phyloP scores from a whole-genome alignment of 2,888 invertebrate genomes.

The Leptinotarsa rubiginosa region DNA sequence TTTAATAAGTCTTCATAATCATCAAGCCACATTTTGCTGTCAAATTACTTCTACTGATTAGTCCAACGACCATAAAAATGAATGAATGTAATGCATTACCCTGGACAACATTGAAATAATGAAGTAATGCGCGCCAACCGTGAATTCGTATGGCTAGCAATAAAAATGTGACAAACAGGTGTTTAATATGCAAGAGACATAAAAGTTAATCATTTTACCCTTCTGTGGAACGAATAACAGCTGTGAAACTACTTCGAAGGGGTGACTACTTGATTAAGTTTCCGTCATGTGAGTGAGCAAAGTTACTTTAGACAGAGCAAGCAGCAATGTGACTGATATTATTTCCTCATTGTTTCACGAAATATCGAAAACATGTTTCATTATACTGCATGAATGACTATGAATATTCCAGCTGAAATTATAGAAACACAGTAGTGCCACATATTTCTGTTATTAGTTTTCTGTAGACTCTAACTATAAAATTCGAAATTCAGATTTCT shows the following conservation, averaged over 20 bases:
- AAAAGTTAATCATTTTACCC: slow-evolving; percentile 55
- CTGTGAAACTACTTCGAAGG: slow-evolving; percentile 15
- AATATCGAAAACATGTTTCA: no score
- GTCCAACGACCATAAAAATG: neutral
- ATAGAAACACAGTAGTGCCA: no score
- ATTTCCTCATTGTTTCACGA: neutral
- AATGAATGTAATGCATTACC: neutral
- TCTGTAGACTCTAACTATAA: no score
- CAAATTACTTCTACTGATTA: neutral
- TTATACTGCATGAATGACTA: no score
- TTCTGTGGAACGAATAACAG: slow-evolving; percentile 32
- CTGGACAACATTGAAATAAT: neutral
- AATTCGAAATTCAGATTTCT: no score
- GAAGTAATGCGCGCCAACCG: slow-evolving; percentile 37
- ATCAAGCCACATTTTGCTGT: neutral
- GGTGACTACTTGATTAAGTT: slow-evolving; percentile 23
- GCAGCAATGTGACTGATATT: neutral
- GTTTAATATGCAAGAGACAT: slow-evolving; percentile 41
- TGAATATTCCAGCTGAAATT: no score
- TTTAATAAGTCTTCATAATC: no score
- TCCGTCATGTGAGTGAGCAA: slow-evolving; percentile 5
- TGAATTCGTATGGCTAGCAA: slow-evolving; percentile 33
- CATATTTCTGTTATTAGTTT: no score
- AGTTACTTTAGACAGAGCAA: neutral
- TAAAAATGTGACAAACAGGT: slow-evolving; percentile 41